Base-by-base conservation (phyloP, 1,140 invertebrate species). In the Eriocheir sinensis region DNA sequence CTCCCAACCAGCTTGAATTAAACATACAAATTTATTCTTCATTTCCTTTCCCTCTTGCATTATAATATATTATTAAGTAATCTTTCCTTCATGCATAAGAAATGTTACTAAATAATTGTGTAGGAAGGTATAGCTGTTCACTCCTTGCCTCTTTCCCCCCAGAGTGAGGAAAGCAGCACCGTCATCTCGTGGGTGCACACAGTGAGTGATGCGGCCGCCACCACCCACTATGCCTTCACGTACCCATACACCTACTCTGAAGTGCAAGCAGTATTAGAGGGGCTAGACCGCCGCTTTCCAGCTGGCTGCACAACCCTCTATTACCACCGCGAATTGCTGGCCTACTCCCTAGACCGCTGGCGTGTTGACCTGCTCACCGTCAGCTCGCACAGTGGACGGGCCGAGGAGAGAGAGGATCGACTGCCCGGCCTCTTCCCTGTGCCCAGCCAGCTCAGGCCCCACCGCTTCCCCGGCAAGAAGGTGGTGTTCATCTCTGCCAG, bases 201-300 rank as follows among this genome's bases (percentile, higher is more conserved):
- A 17, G 95, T 95, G 44, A 86, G 80, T 93, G 93, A 95, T n/a
- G 89, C 93, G 4, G 36, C 72, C 40, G 94, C 86, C 34, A 80
- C 98, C 21, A 98, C 98, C 34, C 99, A 98, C 97, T 98, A 99
- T 97, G 98, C 98, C 0, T 99, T 99, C 96, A 99, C 98, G 40
- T 99, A 98, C 97, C 99, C 99, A 32, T 99, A 98, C 97, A 98
- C 98, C 0, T 99, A 99, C 96, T 97, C 97, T 0, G 98, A 99
- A 96, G 97, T 98, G 83, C 98, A 98, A 97, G 97, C 98, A 94
- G 97, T 98, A 96, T 96, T 98, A 27, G 97, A 97, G 93, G 97
- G 97, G 80, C 97, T 98, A 53, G 98, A 98, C 40, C 91, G 96
- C 95, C 96, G 91, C 96, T 95, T 95, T 89, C 96, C 44, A n/a